phyloP scores from a whole-genome alignment of 1,140 invertebrate genomes.

The Neuroterus valhalla region DNA sequence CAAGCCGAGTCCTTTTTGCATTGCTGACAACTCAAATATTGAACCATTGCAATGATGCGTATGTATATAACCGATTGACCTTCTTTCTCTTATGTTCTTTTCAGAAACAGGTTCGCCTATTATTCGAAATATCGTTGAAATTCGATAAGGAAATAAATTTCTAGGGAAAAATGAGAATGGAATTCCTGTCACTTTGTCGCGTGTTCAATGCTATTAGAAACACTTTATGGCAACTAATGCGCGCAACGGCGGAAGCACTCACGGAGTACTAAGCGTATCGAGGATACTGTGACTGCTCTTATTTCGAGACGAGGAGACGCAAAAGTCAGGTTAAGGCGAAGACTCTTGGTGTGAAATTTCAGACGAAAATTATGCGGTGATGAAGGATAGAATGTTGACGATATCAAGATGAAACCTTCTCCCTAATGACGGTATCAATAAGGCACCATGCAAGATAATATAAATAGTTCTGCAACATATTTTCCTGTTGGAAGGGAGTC shows the following conservation, averaged over 20 bases:
- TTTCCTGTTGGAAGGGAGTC: too few species aligned
- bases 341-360: slow-evolving; percentile 16
- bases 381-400: background rate
- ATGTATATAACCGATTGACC: too few species aligned
- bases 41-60: too few species aligned
- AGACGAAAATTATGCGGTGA: slow-evolving; percentile 1
- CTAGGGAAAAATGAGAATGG: background rate
- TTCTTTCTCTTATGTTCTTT: too few species aligned
- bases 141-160: too few species aligned
- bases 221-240: slow-evolving; percentile 21
- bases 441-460: too few species aligned
- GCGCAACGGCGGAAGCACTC: slow-evolving; percentile 28
- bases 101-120: too few species aligned
- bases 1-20: too few species aligned
- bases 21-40: too few species aligned
- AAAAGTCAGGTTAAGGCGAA: slow-evolving; percentile 21
- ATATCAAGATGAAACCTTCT: slow-evolving; percentile 4
- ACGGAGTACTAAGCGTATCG: slow-evolving; percentile 4
- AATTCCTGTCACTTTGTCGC: slow-evolving; percentile 8
- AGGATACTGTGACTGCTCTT: slow-evolving; percentile 26
- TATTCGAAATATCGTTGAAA: too few species aligned
- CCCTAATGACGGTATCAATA: background rate
- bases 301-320: slow-evolving; percentile 3
- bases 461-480: too few species aligned
- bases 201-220: slow-evolving; percentile 21